Percentiles rank a stretch among this genome's conserved stretches.
These are phyloP conservation scores for Nerophis ophidion DNA, from an alignment of 2,113 vertebrate genomes.

Conservation along the genomic window DNA sequence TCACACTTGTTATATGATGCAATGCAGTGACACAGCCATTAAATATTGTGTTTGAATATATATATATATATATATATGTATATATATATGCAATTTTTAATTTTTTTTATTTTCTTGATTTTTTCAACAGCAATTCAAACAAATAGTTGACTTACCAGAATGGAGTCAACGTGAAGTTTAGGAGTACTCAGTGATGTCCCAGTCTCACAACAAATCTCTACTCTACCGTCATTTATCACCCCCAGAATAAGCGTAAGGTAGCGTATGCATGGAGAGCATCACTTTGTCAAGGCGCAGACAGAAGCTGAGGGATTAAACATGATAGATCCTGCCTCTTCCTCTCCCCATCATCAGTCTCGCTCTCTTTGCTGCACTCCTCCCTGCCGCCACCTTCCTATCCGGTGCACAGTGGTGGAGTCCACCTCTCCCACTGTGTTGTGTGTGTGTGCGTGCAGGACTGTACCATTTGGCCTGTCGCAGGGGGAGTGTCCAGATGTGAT, in stretches of 20 bases:
- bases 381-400: constrained; percentile 25
- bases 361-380: constrained; percentile 48
- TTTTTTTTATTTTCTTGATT: no score
- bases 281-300: constrained; percentile 14
- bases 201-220: not conserved
- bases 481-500: constrained; percentile 6
- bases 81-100: no score
- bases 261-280: constrained; percentile 24
- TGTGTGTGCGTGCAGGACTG: constrained; percentile 7
- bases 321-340: constrained; percentile 24
- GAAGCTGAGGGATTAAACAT: constrained; percentile 37
- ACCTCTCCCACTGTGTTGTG: not conserved
- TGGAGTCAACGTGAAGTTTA: constrained; percentile 21
- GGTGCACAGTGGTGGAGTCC: constrained; percentile 40
- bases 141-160: constrained; percentile 46
- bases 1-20: not conserved
- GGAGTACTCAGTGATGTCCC: constrained; percentile 6
- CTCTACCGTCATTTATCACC: not conserved
- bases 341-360: constrained; percentile 23
- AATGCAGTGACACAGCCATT: not conserved
- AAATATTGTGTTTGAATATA: not conserved
- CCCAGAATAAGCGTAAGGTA: constrained; percentile 2
- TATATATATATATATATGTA: no score
- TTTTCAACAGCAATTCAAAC: not conserved
- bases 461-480: constrained; percentile 22